Base-by-base conservation (phyloP, 2,888 invertebrate genomes). In the Selenia dentaria region DNA sequence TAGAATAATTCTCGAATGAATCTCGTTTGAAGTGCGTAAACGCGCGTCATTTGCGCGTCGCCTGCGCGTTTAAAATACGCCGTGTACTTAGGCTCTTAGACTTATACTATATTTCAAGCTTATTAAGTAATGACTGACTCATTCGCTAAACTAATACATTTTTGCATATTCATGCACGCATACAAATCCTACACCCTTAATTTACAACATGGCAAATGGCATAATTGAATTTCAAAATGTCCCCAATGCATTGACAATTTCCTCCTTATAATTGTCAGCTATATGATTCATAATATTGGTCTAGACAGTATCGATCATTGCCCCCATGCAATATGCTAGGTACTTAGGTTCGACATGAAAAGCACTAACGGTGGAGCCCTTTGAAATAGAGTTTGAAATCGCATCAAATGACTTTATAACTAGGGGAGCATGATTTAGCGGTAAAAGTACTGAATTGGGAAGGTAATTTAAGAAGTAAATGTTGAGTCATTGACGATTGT, bases 281-380 rank as follows among this genome's bases (percentile, higher is more conserved):
- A 22, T 22, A 2, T 41, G 33, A 52, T 48, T 54, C 43, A 54
- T 52, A 45, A 42, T 45, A 50, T 59, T 53, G 51, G 62, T 62
- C 65, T 65, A 65, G 65, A 65, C 63, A 48, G 28, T 59, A 65
- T 63, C 44, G 63, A 65, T 59, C 57, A 42, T 31, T 22, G 37
- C 40, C 42, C n/a, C 39, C 41, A 38, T 46, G 32, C 41, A 47
- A 10, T 50, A 8, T 22, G 8, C 22, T 8, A 22, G 22, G 45
- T 42, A 36, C 45, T 42, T 46, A 49, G 42, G 42, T 31, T 32
- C n/a, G 16, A 34, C 1, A 6, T n/a, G 20, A 37, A 38, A 38
- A 33, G 3, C 29, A 12, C 33, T 5, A 22, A 2, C 11, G 18
- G 0, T 16, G 41, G 8, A 28, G 26, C 48, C 20, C 31, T 43